Evolutionary conservation across 2,113 vertebrate species (phyloP).

Genomic region (Cyanoramphus novaezelandiae): DNA sequence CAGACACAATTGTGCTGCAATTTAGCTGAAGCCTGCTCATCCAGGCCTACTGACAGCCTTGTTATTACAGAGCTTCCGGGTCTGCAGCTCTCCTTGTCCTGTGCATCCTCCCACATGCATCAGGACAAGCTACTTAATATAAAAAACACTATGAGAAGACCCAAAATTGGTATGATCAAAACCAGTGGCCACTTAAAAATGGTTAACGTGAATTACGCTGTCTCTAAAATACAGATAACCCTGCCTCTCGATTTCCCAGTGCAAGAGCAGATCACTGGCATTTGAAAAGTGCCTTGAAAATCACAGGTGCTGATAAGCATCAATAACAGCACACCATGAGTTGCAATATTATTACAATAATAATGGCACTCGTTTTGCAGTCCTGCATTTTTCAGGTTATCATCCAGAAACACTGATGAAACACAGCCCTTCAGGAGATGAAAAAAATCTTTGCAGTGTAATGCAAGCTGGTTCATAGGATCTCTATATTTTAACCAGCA

Average conservation of each 20-base stretch:
- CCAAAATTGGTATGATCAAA: background rate
- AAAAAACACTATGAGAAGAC: background rate
- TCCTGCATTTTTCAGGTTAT: constrained; percentile 50
- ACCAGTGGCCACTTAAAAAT: background rate
- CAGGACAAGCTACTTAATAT: background rate
- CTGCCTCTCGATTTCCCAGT: background rate
- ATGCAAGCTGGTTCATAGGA: background rate
- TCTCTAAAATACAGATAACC: background rate
- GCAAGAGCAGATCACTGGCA: background rate
- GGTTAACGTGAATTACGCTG: background rate
- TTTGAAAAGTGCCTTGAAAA: constrained; percentile 13
- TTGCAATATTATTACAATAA: constrained; percentile 25
- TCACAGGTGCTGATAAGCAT: background rate
- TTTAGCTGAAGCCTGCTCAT: background rate
- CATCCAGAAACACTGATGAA: constrained; percentile 47
- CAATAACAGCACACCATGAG: background rate
- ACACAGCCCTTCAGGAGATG: constrained; percentile 1
- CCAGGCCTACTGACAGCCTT: background rate
- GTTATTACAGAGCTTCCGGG: background rate
- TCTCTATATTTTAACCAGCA: background rate
- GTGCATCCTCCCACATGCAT: fast-evolving
- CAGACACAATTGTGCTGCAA: background rate
- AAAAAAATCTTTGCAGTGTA: constrained; percentile 8
- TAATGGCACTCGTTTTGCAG: background rate
- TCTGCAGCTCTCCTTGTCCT: background rate